Percentiles rank a stretch among this genome's conserved stretches.
Conservation (phyloP, 2,888 invertebrate genomes). For the Silvanus unidentatus region DNA sequence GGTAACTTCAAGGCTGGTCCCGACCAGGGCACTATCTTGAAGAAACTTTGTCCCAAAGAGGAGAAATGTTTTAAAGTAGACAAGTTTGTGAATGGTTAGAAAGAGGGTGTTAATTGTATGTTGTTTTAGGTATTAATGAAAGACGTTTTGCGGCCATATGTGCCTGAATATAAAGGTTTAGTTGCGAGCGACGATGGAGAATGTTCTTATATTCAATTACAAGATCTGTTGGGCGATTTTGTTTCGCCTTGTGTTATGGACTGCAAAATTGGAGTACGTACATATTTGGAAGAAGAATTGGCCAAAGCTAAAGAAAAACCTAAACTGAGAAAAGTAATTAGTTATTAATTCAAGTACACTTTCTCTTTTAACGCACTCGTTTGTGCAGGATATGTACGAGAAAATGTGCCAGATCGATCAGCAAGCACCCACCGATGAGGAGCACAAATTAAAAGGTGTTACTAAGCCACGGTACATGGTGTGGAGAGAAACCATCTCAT, state of each 20-base stretch:
- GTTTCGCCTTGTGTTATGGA: conserved; percentile 94
- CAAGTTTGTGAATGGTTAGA: too few relatives aligned
- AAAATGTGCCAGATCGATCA: conserved; percentile 95
- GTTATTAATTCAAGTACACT: neutral
- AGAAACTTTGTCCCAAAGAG: conserved; percentile 86
- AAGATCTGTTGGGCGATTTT: conserved; percentile 88
- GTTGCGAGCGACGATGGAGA: conserved; percentile 74
- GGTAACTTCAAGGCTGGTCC: conserved; percentile 92
- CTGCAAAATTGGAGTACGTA: conserved; percentile 91
- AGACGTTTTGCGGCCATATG: conserved; percentile 81
- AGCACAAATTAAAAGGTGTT: conserved; percentile 82
- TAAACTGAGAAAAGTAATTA: conserved; percentile 67
- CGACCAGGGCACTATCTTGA: conserved; percentile 88
- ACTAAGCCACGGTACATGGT: conserved; percentile 94
- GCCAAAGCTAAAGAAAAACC: conserved; percentile 94
- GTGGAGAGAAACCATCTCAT: conserved; percentile 95
- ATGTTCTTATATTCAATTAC: conserved; percentile 82
- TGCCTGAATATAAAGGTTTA: conserved; percentile 90
- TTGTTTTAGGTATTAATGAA: conserved; percentile 67
- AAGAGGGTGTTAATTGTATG: too few relatives aligned
- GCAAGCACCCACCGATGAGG: conserved; percentile 82
- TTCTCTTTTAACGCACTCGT: neutral
- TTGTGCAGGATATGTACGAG: conserved; percentile 84
- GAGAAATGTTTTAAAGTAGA: conserved; percentile 73
- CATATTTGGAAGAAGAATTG: conserved; percentile 90